phyloP scores from a whole-genome alignment of 2,113 vertebrate species.

The Marmota monax region DNA sequence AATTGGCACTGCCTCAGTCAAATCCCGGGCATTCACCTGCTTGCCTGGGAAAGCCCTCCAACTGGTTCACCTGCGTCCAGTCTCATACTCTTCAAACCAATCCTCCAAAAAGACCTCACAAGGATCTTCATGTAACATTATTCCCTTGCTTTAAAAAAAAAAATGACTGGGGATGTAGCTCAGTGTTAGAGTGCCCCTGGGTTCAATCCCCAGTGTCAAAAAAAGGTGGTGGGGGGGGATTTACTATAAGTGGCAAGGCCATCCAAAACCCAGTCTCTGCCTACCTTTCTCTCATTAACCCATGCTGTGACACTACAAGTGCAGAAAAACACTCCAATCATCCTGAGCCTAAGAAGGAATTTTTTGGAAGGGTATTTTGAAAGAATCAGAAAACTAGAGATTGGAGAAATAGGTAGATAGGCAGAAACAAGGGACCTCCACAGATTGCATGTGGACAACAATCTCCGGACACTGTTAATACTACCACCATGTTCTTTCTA shows the following conservation, averaged over 20 bases:
- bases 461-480: slow-evolving; percentile 25
- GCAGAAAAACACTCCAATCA: slow-evolving; percentile 5
- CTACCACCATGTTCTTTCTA: neutral
- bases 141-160: slow-evolving; percentile 13
- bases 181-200: too few species aligned
- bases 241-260: slow-evolving; percentile 1
- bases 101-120: slow-evolving; percentile 1
- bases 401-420: neutral
- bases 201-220: too few species aligned
- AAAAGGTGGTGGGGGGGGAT: neutral
- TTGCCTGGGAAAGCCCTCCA: neutral
- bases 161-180: too few species aligned
- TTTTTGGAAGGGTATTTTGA: neutral
- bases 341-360: neutral
- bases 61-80: slow-evolving; percentile 6
- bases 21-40: neutral
- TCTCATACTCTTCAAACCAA: slow-evolving; percentile 7
- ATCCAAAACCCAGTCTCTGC: slow-evolving; percentile 36
- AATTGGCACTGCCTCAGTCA: slow-evolving; percentile 29
- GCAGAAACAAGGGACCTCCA: slow-evolving; percentile 11
- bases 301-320: neutral
- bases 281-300: slow-evolving; percentile 12
- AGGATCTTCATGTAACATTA: neutral
- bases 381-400: slow-evolving; percentile 15
- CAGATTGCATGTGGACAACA: neutral